Evolutionary conservation across 2,888 invertebrate species (phyloP).

Genomic region (Scaptomyza flava): DNA sequence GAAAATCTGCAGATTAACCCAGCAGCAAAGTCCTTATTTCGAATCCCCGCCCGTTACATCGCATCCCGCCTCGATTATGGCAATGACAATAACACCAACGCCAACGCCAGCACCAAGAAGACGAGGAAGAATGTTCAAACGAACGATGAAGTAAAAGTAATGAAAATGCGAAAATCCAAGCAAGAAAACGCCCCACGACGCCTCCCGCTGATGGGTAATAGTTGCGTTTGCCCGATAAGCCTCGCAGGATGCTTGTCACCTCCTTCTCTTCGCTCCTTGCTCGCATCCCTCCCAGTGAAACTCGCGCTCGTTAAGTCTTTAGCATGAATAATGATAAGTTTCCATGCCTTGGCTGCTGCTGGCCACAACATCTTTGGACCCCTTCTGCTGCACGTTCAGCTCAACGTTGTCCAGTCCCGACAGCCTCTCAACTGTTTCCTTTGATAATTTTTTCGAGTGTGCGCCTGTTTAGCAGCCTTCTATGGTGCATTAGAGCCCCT

Average conservation of each 20-base stretch:
- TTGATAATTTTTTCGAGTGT: conserved; percentile 59
- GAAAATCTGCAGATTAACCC: conserved; percentile 78
- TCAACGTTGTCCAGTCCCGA: background rate
- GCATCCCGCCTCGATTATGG: conserved; percentile 54
- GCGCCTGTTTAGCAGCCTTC: conserved; percentile 63
- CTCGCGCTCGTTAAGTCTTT: conserved; percentile 77
- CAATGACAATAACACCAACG: conserved; percentile 72
- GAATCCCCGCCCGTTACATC: background rate
- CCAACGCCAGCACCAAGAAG: conserved; percentile 51
- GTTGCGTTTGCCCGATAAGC: conserved; percentile 63
- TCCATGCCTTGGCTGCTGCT: conserved; percentile 41
- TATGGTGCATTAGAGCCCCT: conserved; percentile 57
- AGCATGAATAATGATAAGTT: conserved; percentile 80
- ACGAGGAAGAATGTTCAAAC: conserved; percentile 23
- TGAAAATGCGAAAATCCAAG: conserved; percentile 71
- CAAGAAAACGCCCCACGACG: conserved; percentile 36
- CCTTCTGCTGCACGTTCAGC: conserved; percentile 49
- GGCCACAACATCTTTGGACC: conserved; percentile 59
- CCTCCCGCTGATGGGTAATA: conserved; percentile 57
- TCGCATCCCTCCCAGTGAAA: conserved; percentile 12
- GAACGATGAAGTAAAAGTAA: conserved; percentile 48
- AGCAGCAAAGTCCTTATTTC: conserved; percentile 39
- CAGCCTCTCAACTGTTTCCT: conserved; percentile 8
- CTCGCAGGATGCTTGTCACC: conserved; percentile 32
- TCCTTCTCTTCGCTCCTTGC: background rate